Percentiles rank a stretch among this genome's conserved stretches.
These are phyloP conservation scores for Crotalus helleri DNA, from an alignment of 2,113 vertebrate species.

Conservation along the genomic window DNA sequence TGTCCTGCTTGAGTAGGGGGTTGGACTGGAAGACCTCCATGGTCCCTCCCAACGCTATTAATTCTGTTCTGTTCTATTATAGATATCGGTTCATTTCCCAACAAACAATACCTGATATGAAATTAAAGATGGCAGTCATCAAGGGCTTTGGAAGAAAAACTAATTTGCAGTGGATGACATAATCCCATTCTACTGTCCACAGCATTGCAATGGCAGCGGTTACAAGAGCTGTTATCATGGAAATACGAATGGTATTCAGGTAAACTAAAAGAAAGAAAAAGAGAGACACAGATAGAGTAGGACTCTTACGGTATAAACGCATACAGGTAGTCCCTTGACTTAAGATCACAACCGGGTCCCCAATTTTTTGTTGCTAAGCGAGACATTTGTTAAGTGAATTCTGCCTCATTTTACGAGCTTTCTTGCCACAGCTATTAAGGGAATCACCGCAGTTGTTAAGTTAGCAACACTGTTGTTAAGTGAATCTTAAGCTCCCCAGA, in stretches of 20 bases:
- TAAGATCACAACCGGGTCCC: too few relatives aligned
- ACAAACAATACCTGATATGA: background rate
- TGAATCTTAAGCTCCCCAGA: too few relatives aligned
- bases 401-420: too few relatives aligned
- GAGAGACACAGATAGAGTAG: background rate
- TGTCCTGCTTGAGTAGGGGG: too few relatives aligned
- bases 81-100: background rate
- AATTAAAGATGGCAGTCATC: background rate
- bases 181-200: constrained; percentile 3
- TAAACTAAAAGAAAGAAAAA: background rate
- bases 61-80: background rate
- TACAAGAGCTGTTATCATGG: background rate
- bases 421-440: too few relatives aligned
- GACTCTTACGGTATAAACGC: background rate
- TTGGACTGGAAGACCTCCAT: too few relatives aligned
- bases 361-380: too few relatives aligned
- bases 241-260: background rate
- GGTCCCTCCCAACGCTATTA: background rate
- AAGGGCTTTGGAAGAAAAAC: background rate
- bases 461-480: too few relatives aligned
- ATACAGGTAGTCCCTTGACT: too few relatives aligned
- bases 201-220: background rate
- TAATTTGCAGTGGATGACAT: background rate
- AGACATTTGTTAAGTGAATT: too few relatives aligned
- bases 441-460: too few relatives aligned